Percentiles rank a stretch among this genome's conserved stretches.
Conservation (phyloP, 92 coral and sea anemone genomes). For the Virgularia gustaviana region DNA sequence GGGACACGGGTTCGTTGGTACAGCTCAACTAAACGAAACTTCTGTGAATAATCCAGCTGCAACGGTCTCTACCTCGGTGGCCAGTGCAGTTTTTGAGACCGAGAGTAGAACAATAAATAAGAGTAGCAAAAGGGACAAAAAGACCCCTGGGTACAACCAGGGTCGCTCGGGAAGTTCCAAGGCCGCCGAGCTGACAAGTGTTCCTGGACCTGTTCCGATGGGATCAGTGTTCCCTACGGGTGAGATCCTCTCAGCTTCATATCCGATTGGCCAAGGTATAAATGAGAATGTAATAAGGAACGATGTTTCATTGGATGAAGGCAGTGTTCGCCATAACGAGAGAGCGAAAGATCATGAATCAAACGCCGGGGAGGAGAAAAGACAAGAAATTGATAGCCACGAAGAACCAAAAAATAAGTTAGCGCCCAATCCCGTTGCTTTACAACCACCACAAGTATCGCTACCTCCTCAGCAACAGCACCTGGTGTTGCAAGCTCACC, state of each 20-base stretch:
- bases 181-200: background rate
- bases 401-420: conserved; percentile 21
- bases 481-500: conserved; percentile 35
- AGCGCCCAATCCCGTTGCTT: conserved; percentile 57
- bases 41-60: background rate
- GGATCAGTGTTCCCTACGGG: background rate
- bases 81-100: background rate
- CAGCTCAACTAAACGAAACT: conserved; percentile 2
- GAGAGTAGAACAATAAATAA: background rate
- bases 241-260: background rate
- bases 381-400: conserved; percentile 2
- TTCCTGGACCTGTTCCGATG: background rate
- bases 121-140: background rate
- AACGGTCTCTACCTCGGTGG: background rate
- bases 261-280: background rate
- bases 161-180: background rate
- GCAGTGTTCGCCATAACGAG: conserved; percentile 8
- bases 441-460: conserved; percentile 69
- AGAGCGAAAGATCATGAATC: background rate
- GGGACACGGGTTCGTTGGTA: background rate
- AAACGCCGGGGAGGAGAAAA: background rate
- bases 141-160: conserved; percentile 1
- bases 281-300: background rate
- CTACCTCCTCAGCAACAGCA: conserved; percentile 37
- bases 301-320: conserved; percentile 27